A percentile compares a stretch with the other conserved stretches of the same genome.
Evolutionary conservation across 2,888 invertebrate genomes (phyloP).

Genomic region (Polydrusus pterygomalis): DNA sequence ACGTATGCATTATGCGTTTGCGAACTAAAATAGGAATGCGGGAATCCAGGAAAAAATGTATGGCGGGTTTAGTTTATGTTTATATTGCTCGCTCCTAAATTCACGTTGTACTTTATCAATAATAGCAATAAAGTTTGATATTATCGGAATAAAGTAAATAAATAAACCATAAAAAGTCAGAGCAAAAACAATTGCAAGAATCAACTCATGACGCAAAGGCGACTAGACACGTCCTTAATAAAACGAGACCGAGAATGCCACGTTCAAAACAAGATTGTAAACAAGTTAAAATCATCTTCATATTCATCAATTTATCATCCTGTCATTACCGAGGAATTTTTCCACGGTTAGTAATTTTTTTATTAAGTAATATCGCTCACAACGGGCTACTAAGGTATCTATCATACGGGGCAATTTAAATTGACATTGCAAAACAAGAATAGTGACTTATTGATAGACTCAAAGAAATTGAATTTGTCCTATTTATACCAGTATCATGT

Average conservation of each 20-base stretch:
- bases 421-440: background rate
- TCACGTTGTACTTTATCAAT: too few relatives aligned
- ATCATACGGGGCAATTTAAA: background rate
- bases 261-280: slow-evolving; percentile 21
- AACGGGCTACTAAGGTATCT: too few relatives aligned
- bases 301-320: background rate
- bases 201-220: background rate
- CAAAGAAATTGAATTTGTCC: too few relatives aligned
- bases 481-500: too few relatives aligned
- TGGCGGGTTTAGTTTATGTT: too few relatives aligned
- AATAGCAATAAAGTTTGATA: too few relatives aligned
- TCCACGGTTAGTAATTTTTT: slow-evolving; percentile 7
- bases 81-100: too few relatives aligned
- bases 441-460: too few relatives aligned
- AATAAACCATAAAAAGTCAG: background rate
- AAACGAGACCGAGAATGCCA: background rate
- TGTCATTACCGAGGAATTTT: slow-evolving; percentile 10
- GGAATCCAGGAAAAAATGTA: background rate
- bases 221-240: slow-evolving; percentile 17
- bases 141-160: too few relatives aligned
- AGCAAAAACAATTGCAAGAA: background rate
- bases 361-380: slow-evolving; percentile 13
- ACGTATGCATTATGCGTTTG: background rate
- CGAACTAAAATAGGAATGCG: background rate
- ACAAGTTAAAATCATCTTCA: slow-evolving; percentile 5